Evolutionary conservation across 1,140 invertebrate genomes (phyloP).

Genomic region (Ptiloglossa arizonensis): DNA sequence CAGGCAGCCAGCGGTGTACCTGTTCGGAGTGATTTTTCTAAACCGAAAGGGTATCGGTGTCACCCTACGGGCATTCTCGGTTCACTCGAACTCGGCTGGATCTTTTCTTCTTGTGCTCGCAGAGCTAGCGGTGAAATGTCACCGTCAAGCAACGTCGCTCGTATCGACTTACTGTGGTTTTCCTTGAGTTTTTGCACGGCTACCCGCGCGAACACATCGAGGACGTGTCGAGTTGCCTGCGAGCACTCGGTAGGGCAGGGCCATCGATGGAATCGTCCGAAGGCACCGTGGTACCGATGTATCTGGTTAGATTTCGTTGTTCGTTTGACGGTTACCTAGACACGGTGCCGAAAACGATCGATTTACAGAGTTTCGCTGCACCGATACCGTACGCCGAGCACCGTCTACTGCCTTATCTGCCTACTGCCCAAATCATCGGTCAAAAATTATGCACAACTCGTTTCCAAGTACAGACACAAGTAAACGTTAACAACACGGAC

Average conservation of each 20-base stretch:
- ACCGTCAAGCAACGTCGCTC: constrained; percentile 50
- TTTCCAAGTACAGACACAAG: too few relatives aligned
- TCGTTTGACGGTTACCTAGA: too few relatives aligned
- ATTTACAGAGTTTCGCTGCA: too few relatives aligned
- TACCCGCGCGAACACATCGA: neutral
- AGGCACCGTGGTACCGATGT: too few relatives aligned
- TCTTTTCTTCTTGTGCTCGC: neutral
- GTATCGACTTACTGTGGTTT: constrained; percentile 69
- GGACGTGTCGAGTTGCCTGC: constrained; percentile 6
- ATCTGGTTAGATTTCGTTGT: too few relatives aligned
- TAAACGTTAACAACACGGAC: too few relatives aligned
- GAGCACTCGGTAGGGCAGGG: neutral
- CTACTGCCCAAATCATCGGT: too few relatives aligned
- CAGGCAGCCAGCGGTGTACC: neutral
- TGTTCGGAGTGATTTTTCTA: neutral
- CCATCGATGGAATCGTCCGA: neutral
- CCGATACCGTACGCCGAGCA: too few relatives aligned
- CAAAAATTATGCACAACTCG: too few relatives aligned
- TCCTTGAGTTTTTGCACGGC: constrained; percentile 65
- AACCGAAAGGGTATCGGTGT: neutral
- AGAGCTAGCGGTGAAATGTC: constrained; percentile 34
- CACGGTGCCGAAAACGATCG: too few relatives aligned
- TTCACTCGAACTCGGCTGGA: neutral
- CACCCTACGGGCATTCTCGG: neutral
- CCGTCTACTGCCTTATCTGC: too few relatives aligned